These are phyloP conservation scores for Vireo altiloquus DNA, from an alignment of 2,113 vertebrate species.

Conservation along the genomic window DNA sequence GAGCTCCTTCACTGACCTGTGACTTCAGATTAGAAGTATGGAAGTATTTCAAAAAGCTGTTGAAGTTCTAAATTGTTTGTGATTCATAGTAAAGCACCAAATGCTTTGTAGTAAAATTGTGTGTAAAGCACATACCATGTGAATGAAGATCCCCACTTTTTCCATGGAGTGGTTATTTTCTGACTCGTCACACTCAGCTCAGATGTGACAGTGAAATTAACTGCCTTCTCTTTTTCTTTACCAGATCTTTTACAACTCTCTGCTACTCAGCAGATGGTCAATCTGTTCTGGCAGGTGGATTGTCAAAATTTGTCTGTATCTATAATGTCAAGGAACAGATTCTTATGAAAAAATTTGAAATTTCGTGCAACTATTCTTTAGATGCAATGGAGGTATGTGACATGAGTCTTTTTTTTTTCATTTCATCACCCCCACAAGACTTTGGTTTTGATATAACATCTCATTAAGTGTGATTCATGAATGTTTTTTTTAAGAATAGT, in stretches of 20 bases:
- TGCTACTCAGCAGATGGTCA: slow-evolving; percentile 95
- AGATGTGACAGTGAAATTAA: neutral
- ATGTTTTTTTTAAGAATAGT: neutral
- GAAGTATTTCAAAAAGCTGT: neutral
- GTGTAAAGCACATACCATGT: neutral
- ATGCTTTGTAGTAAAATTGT: neutral
- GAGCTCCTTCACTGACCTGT: neutral
- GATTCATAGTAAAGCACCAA: neutral
- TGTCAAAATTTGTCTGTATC: slow-evolving; percentile 94
- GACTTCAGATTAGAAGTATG: neutral
- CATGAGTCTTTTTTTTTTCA: neutral
- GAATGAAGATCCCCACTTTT: neutral
- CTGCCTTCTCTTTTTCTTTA: neutral
- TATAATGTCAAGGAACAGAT: slow-evolving; percentile 91
- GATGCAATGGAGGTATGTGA: slow-evolving; percentile 92
- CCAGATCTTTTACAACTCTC: slow-evolving; percentile 88
- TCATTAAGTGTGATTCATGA: neutral
- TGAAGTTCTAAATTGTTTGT: neutral
- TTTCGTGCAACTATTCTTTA: slow-evolving; percentile 94
- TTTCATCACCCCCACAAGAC: neutral
- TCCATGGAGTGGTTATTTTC: neutral
- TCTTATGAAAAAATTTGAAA: slow-evolving; percentile 95
- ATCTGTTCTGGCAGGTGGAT: slow-evolving; percentile 87
- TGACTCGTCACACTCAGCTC: neutral
- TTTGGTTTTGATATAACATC: neutral